These are phyloP conservation scores for Ciconia stormi DNA, from an alignment of 2,113 vertebrate genomes.

Conservation along the genomic window DNA sequence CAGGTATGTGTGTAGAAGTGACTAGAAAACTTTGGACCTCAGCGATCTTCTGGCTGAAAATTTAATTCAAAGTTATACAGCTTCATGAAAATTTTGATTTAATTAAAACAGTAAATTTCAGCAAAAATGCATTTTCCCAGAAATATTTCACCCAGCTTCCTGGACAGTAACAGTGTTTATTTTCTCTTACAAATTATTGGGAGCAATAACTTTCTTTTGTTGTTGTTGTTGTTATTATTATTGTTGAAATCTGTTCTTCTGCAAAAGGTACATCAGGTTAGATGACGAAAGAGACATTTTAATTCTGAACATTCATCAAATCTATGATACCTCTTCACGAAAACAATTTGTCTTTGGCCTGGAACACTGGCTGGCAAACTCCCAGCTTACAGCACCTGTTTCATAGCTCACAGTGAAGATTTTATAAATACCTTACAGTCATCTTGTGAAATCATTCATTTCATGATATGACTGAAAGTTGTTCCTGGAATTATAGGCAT, in stretches of 20 bases:
- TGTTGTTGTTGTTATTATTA: background rate
- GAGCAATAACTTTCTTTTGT: background rate
- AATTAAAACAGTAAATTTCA: background rate
- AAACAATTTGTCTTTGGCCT: background rate
- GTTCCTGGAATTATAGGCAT: slow-evolving; percentile 11
- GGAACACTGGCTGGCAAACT: slow-evolving; percentile 35
- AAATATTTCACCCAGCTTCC: background rate
- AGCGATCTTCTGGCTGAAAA: background rate
- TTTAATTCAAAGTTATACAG: background rate
- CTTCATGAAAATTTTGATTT: background rate
- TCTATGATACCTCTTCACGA: background rate
- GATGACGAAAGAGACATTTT: background rate
- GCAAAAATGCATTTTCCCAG: background rate
- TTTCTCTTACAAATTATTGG: background rate
- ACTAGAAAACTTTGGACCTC: background rate
- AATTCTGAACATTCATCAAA: background rate
- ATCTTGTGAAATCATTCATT: slow-evolving; percentile 43
- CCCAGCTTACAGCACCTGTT: slow-evolving; percentile 19
- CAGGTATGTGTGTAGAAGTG: background rate
- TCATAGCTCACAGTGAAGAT: slow-evolving; percentile 22
- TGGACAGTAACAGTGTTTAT: background rate
- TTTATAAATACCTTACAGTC: slow-evolving; percentile 28
- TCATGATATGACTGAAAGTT: slow-evolving; percentile 7
- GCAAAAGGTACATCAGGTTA: background rate
- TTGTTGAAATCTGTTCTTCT: background rate